phyloP scores from a whole-genome alignment of 2,888 invertebrate species.

The Flabesymbios commensalis region DNA sequence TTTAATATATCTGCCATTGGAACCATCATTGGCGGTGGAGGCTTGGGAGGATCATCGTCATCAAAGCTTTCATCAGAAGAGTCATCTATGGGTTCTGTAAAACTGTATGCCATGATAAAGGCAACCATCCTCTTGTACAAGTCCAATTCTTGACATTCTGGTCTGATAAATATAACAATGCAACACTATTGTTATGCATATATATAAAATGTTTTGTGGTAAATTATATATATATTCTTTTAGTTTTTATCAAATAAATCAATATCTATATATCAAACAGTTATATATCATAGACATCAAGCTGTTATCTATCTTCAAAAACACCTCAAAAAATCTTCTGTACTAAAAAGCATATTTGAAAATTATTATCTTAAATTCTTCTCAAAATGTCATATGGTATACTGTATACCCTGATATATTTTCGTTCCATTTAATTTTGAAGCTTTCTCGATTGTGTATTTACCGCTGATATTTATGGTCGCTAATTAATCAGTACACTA shows the following conservation, averaged over 20 bases:
- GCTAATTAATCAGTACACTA: too few species aligned
- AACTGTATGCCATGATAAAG: conserved; percentile 62
- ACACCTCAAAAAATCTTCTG: too few species aligned
- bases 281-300: too few species aligned
- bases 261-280: too few species aligned
- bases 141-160: conserved; percentile 39
- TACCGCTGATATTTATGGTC: too few species aligned
- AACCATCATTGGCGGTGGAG: conserved; percentile 59
- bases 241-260: background rate
- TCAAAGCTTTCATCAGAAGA: conserved; percentile 39
- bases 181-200: background rate
- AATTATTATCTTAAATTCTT: too few species aligned
- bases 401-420: too few species aligned
- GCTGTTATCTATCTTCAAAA: too few species aligned
- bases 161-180: conserved; percentile 10
- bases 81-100: conserved; percentile 53
- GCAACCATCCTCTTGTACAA: conserved; percentile 60
- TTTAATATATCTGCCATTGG: conserved; percentile 61
- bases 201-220: background rate
- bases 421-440: too few species aligned
- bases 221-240: background rate
- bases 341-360: too few species aligned
- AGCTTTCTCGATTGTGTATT: too few species aligned
- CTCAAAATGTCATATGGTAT: too few species aligned
- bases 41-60: conserved; percentile 26